A percentile compares a stretch with the other conserved stretches of the same genome.
Conservation (phyloP, 2,888 invertebrate genomes). For the Acleris sparsana region DNA sequence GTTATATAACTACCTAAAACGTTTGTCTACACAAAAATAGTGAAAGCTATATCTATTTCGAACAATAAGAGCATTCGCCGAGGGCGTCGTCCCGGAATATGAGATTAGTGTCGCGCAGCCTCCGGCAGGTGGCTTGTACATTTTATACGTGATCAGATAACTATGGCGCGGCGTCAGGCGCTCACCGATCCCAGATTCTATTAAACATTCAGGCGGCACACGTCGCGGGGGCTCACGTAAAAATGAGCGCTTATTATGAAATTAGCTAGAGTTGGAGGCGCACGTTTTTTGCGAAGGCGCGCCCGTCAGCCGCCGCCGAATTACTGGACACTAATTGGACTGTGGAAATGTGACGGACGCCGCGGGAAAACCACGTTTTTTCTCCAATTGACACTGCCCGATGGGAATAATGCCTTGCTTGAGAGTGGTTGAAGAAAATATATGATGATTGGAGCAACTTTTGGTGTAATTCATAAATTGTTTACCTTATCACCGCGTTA, state of each 20-base stretch:
- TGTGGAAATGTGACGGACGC: conserved; percentile 79
- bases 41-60: conserved; percentile 46
- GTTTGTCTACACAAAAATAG: background rate
- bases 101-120: conserved; percentile 65
- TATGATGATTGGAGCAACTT: too few species aligned
- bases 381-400: conserved; percentile 45
- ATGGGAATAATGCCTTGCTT: conserved; percentile 43
- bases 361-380: conserved; percentile 64
- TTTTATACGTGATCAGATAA: conserved; percentile 61
- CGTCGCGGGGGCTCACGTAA: conserved; percentile 73
- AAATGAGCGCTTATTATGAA: conserved; percentile 82
- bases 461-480: too few species aligned
- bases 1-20: background rate
- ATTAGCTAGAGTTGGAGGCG: conserved; percentile 73
- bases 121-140: conserved; percentile 48
- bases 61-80: conserved; percentile 59
- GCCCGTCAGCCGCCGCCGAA: conserved; percentile 75
- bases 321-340: conserved; percentile 82
- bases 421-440: background rate
- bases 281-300: conserved; percentile 67
- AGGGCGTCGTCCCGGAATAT: conserved; percentile 72
- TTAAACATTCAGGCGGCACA: conserved; percentile 77
- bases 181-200: conserved; percentile 65
- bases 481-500: too few species aligned
- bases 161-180: conserved; percentile 47